Evolutionary conservation across 2,797 vertebrate species (phyloP), one percentile per base, ranked within the genome.

Genomic region (Mycteria americana): DNA sequence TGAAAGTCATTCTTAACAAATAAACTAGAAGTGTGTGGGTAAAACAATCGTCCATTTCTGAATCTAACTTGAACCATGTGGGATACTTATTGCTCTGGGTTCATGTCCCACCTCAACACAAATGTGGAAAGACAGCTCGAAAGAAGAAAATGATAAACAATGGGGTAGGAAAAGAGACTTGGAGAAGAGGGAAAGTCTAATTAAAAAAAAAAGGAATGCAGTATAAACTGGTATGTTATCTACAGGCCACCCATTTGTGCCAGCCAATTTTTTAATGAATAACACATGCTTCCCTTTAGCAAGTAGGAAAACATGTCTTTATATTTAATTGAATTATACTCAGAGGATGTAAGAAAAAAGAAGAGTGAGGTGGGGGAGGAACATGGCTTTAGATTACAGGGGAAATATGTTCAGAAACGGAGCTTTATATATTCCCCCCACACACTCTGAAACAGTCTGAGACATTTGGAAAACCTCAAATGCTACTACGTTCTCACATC

Each of bases 321-420:
- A 85, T 87, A 91, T 93, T 79, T 95, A 96, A 97, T 95, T 94
- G 77, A 94, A 97, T 97, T 97, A 93, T 87, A 77, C 53, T 97
- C 72, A 79, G 68, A 92, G 78, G 88, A 92, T 89, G 51, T 67
- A 87, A 69, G 69, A 57, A 93, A 88, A 95, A 86, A 82, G 37
- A 88, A 10, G 60, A 96, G 30, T 72, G 86, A 94, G 45, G 48
- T 90, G 63, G 74, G 78, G 90, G 74, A 96, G 84, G 68, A 92
- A 80, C 56, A 37, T 13, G 15, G 80, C 67, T 82, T 95, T 85
- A 75, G 22, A 68, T 92, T 95, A 87, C 81, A 89, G 39, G 56
- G 60, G 57, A 94, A 96, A 68, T 87, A 50, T 16, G 6, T 50
- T 88, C 64, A 89, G 72, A 91, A 92, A 74, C 1, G 4, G 48